Base-by-base conservation (phyloP, 2,888 invertebrate genomes). In the Margaritifera margaritifera region DNA sequence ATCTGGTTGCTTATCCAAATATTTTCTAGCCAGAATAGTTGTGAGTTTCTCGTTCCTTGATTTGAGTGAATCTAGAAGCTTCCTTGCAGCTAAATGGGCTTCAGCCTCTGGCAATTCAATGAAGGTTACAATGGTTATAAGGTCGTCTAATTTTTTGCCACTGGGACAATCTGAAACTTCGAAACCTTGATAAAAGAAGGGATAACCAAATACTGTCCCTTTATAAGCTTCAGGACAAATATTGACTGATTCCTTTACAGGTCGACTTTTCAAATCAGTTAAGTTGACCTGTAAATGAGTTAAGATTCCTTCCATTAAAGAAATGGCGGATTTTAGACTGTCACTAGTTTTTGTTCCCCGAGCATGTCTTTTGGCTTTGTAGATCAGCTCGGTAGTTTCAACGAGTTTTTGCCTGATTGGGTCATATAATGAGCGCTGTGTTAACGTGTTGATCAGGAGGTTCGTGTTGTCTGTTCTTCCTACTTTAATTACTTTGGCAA, bases 171-270 rank as follows among this genome's bases (percentile, higher is more conserved):
- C 58, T 6, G 58, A 64, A 4, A 52, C 56, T 71, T 78, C 77
- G 64, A 78, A 79, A 15, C 81, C 81, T 62, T 74, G 75, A 51
- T 81, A 69, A 56, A 73, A 81, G 60, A 74, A 78, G 4, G 81
- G 80, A 62, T 76, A 77, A 24, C 80, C 80, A 56, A 67, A 75
- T 15, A 65, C 61, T 20, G 75, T 70, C 22, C 79, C 80, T 53
- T 69, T 76, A 60, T 68, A 82, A 18, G 65, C 64, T 69, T 82
- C 81, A 15, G 72, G 70, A 60, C 81, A 80, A 20, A 80, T 72
- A 63, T 63, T 69, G 51, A 54, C 66, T 22, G 77, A 53, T 56
- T 19, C 25, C 15, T 25, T 19, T 6, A 55, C 55, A 11, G 24
- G 51, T 42, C 74, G 62, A 1, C 55, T 57, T 18, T 62, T 63